Conservation (phyloP, 2,797 vertebrate genomes). For the Coilia nasus region DNA sequence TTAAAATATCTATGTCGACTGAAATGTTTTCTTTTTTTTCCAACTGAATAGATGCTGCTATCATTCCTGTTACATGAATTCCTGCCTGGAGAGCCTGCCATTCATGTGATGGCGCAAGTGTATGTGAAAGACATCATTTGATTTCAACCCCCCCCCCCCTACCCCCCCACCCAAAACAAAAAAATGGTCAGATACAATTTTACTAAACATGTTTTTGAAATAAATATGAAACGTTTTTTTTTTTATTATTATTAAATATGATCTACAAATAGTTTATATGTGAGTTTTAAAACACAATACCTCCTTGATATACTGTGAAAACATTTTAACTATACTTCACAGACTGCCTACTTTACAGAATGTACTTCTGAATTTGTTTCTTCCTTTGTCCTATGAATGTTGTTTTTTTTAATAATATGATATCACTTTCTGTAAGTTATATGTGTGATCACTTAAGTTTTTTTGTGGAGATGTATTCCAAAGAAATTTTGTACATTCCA, state of each 20-base stretch:
- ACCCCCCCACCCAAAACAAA: no score
- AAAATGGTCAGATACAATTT: not conserved
- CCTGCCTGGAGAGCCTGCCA: constrained; percentile 64
- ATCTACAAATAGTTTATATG: not conserved
- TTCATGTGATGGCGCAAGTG: constrained; percentile 47
- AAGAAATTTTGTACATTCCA: no score
- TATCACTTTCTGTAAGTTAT: no score
- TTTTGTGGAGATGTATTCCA: not conserved
- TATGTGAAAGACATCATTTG: constrained; percentile 36
- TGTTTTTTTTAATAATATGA: not conserved
- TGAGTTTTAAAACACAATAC: not conserved
- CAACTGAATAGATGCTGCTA: constrained; percentile 66
- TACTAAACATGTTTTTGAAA: not conserved
- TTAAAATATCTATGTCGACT: not conserved
- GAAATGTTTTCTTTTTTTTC: constrained; percentile 1
- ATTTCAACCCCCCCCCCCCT: not conserved
- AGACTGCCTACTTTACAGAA: not conserved
- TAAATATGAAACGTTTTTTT: not conserved
- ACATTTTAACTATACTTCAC: not conserved
- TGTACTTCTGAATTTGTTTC: not conserved
- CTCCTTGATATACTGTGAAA: not conserved
- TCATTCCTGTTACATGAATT: constrained; percentile 68
- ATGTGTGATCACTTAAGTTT: not conserved
- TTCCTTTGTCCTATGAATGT: no score
- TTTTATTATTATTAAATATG: not conserved